Evolutionary conservation across 2,113 vertebrate genomes (phyloP).

Genomic region (Butastur rufipennis): DNA sequence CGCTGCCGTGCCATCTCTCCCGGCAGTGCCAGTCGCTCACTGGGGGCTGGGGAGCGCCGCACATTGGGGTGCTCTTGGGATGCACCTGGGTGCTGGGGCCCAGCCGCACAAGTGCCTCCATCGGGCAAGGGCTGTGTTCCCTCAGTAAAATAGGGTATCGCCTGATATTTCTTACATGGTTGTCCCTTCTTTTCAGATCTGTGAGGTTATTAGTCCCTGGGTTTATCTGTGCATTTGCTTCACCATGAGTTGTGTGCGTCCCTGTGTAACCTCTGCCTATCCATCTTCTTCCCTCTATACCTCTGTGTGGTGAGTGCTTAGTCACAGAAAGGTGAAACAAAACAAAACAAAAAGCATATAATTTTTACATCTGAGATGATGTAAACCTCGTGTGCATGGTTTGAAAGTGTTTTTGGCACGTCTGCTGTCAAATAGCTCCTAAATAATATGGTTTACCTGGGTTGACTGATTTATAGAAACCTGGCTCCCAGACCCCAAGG

Average conservation of each 20-base stretch:
- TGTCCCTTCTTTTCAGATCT: background rate
- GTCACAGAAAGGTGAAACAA: background rate
- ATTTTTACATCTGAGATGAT: background rate
- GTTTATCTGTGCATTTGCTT: rapidly evolving
- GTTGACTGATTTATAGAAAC: slow-evolving; percentile 30
- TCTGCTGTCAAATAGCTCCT: slow-evolving; percentile 16
- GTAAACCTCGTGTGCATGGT: background rate
- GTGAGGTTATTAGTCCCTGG: rapidly evolving
- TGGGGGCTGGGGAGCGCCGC: rapidly evolving
- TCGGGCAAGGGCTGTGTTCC: rapidly evolving
- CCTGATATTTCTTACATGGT: rapidly evolving
- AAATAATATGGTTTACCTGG: slow-evolving; percentile 6
- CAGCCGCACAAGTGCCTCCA: rapidly evolving
- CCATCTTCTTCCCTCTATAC: rapidly evolving
- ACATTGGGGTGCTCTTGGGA: background rate
- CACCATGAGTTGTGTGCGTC: rapidly evolving
- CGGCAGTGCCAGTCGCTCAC: background rate
- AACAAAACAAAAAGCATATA: background rate
- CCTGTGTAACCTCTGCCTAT: rapidly evolving
- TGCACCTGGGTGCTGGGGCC: background rate
- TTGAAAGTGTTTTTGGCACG: background rate
- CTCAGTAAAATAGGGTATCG: rapidly evolving
- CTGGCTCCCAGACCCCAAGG: slow-evolving; percentile 34
- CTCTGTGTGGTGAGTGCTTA: rapidly evolving
- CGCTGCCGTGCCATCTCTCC: rapidly evolving